Percentiles rank a stretch among this genome's conserved stretches.
Conservation (phyloP, 1,140 invertebrate genomes). For the Drosophila trapezifrons region DNA sequence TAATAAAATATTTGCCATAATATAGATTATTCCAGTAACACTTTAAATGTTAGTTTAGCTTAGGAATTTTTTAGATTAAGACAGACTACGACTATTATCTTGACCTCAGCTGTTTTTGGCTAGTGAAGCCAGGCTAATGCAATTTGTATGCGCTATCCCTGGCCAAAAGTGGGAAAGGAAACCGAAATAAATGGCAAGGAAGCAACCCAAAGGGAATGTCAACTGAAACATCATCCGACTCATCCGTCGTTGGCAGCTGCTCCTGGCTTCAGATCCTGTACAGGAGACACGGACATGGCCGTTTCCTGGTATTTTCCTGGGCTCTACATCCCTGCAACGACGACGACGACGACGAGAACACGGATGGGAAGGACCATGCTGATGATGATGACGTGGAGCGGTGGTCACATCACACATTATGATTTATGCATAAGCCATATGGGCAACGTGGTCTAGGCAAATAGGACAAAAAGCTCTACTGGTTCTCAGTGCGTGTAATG, state of each 20-base stretch:
- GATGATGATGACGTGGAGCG: constrained; percentile 50
- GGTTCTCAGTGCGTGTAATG: constrained; percentile 19
- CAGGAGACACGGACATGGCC: constrained; percentile 35
- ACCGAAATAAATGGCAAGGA: constrained; percentile 31
- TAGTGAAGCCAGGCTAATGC: constrained; percentile 25
- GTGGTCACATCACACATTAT: constrained; percentile 57
- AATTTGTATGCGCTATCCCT: constrained; percentile 30
- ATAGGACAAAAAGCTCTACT: constrained; percentile 30
- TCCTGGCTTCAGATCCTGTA: constrained; percentile 26
- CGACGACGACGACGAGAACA: neutral
- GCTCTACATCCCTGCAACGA: constrained; percentile 4
- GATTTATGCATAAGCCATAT: constrained; percentile 75
- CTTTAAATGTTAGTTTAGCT: neutral
- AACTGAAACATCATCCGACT: constrained; percentile 45
- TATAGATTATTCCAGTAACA: too few relatives aligned
- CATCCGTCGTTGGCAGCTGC: constrained; percentile 41
- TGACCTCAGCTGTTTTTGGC: neutral
- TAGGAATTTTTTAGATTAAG: neutral
- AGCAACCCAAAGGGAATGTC: constrained; percentile 42
- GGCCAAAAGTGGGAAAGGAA: constrained; percentile 16
- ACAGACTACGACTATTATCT: neutral
- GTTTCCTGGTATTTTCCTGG: constrained; percentile 37
- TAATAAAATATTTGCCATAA: too few relatives aligned
- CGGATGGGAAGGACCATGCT: constrained; percentile 7
- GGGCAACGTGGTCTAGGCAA: constrained; percentile 43